Base-by-base conservation (phyloP, 2,797 vertebrate species). In the Yasuhikotakia modesta region DNA sequence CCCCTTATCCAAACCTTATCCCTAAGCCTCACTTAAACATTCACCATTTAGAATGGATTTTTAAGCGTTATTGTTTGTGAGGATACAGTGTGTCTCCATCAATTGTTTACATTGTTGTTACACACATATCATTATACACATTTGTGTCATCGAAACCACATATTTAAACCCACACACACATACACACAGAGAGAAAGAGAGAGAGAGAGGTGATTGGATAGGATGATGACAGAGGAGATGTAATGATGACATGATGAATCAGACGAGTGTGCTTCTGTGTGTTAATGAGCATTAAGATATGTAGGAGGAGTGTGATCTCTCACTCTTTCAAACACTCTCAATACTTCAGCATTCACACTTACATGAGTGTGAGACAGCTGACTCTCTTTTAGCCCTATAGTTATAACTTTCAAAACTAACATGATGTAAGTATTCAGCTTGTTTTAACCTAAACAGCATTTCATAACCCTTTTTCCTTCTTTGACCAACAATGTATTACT, bases 261-360 rank as follows among this genome's bases (percentile, higher is more conserved):
- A 27, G 19, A 69, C 43, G 30, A 61, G 65, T 55, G 48, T 65
- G 53, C 58, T 78, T 64, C 58, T 71, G 58, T 70, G 55, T 71
- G 68, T 71, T 77, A 70, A 70, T 50, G 78, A 64, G 74, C 57
- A 66, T 39, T 70, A 70, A 45, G 35, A 14, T 81, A 60, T 79
- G 79, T 76, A 70, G 79, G 82, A 71, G 67, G 74, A 45, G 82
- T 72, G 79, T 53, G 66, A 77, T 76, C 4, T 4, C 48, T 68
- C n/a, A 3, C 16, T 43, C 39, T 74, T 14, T 35, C 35, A 45
- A 61, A 71, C 66, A 61, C 43, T 50, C 55, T 24, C 27, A 55
- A 68, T 68, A 50, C 55, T 69, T 77, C 48, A 63, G 14, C 65
- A 22, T 60, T 76, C 24, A 60, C n/a, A 17, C 14, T 70, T 77